A percentile compares a stretch with the other conserved stretches of the same genome.
Evolutionary conservation across 2,113 vertebrate genomes (phyloP).

Genomic region (Larimichthys polyactis): DNA sequence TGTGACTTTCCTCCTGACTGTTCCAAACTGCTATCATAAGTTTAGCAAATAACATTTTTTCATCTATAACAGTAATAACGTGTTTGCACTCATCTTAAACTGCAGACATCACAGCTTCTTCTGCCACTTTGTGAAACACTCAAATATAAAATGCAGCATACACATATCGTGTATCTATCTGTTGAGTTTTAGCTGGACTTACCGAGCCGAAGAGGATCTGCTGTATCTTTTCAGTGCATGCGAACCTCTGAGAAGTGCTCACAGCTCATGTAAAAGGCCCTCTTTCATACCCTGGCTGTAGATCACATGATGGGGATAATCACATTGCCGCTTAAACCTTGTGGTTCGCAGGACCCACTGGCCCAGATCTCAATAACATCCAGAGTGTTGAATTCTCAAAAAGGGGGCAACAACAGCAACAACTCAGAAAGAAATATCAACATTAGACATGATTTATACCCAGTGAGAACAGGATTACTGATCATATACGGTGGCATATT

Average conservation of each 20-base stretch:
- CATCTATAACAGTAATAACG: neutral
- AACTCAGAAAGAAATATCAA: neutral
- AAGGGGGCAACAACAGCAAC: neutral
- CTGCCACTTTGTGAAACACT: neutral
- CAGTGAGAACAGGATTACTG: neutral
- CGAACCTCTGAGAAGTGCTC: constrained; percentile 39
- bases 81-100: neutral
- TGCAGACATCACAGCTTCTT: neutral
- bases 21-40: neutral
- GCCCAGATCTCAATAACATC: constrained; percentile 3
- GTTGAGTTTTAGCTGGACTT: constrained; percentile 46
- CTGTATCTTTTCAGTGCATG: constrained; percentile 4
- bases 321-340: constrained; percentile 71
- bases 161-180: neutral
- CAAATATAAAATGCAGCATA: neutral
- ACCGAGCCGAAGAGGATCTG: constrained; percentile 43
- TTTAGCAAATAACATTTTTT: neutral
- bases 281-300: constrained; percentile 74
- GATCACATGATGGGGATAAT: constrained; percentile 86
- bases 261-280: constrained; percentile 63
- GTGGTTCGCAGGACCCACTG: constrained; percentile 26
- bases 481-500: neutral
- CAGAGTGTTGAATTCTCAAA: neutral
- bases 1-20: neutral
- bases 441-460: neutral